Evolutionary conservation across 2,888 invertebrate genomes (phyloP).

Genomic region (Hesperia comma): DNA sequence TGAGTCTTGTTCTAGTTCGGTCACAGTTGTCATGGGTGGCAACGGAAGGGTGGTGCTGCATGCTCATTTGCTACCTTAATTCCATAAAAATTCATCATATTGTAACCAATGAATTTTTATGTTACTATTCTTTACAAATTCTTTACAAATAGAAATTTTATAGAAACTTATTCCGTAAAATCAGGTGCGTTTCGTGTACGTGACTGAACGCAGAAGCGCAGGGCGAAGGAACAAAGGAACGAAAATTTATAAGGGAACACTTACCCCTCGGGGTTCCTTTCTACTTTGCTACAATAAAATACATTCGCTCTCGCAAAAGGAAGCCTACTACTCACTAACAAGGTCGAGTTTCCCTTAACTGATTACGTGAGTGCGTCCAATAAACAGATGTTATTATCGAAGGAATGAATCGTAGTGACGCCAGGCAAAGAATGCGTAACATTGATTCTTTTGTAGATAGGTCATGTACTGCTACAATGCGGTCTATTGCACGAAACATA

Average conservation of each 20-base stretch:
- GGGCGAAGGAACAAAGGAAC: constrained; percentile 50
- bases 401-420: constrained; percentile 2
- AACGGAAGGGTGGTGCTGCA: too few relatives aligned
- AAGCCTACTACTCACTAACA: not conserved
- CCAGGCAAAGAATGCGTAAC: constrained; percentile 11
- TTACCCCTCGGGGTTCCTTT: constrained; percentile 50
- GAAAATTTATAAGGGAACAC: constrained; percentile 58
- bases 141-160: not conserved
- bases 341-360: not conserved
- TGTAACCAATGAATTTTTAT: too few relatives aligned
- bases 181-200: constrained; percentile 44
- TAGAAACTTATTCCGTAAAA: not conserved
- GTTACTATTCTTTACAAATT: not conserved
- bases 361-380: constrained; percentile 18
- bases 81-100: too few relatives aligned
- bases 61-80: too few relatives aligned
- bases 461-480: constrained; percentile 15
- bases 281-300: constrained; percentile 28
- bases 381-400: constrained; percentile 26
- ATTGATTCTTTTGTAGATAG: constrained; percentile 21
- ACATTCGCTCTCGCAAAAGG: constrained; percentile 2
- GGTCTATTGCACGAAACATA: not conserved
- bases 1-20: too few relatives aligned
- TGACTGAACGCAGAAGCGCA: constrained; percentile 39
- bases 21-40: too few relatives aligned